Percentiles rank a stretch among this genome's conserved stretches.
Evolutionary conservation across 2,888 invertebrate species (phyloP).

Genomic region (Biston betularia): DNA sequence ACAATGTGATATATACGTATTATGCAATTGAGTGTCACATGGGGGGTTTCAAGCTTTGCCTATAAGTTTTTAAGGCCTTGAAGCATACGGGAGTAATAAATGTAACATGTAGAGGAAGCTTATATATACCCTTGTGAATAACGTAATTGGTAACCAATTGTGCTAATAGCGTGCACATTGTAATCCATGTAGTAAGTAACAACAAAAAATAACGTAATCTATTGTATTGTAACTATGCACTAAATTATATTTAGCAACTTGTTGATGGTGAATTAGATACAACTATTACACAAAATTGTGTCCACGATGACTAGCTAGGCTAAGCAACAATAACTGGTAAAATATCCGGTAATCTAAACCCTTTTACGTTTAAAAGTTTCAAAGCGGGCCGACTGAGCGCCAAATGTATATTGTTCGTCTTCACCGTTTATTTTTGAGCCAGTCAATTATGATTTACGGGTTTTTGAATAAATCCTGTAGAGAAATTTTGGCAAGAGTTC

Average conservation of each 20-base stretch:
- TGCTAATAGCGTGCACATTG: slow-evolving; percentile 51
- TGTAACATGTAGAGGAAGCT: slow-evolving; percentile 9
- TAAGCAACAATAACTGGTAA: slow-evolving; percentile 23
- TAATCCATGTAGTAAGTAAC: slow-evolving; percentile 15
- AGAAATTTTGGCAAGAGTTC: slow-evolving; percentile 28
- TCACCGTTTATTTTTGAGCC: slow-evolving; percentile 23
- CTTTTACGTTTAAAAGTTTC: slow-evolving; percentile 24
- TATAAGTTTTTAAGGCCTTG: neutral
- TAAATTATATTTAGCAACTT: slow-evolving; percentile 21
- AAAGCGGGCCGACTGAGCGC: slow-evolving; percentile 3
- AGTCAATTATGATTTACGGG: slow-evolving; percentile 29
- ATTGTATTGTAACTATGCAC: slow-evolving; percentile 52
- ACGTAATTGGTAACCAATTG: slow-evolving; percentile 37
- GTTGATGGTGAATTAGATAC: slow-evolving; percentile 6
- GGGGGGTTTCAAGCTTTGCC: slow-evolving; percentile 21
- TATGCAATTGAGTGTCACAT: slow-evolving; percentile 15
- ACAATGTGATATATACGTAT: slow-evolving; percentile 44
- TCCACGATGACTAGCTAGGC: slow-evolving; percentile 26
- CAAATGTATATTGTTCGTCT: slow-evolving; percentile 17
- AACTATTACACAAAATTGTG: neutral
- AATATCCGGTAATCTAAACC: slow-evolving; percentile 25
- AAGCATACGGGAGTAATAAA: slow-evolving; percentile 13
- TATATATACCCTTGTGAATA: slow-evolving; percentile 25
- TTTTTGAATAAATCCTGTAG: slow-evolving; percentile 13
- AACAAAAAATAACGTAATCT: slow-evolving; percentile 38